Percentiles rank a stretch among this genome's conserved stretches.
Conservation (phyloP, 2,888 invertebrate genomes). For the Thumatha senex region DNA sequence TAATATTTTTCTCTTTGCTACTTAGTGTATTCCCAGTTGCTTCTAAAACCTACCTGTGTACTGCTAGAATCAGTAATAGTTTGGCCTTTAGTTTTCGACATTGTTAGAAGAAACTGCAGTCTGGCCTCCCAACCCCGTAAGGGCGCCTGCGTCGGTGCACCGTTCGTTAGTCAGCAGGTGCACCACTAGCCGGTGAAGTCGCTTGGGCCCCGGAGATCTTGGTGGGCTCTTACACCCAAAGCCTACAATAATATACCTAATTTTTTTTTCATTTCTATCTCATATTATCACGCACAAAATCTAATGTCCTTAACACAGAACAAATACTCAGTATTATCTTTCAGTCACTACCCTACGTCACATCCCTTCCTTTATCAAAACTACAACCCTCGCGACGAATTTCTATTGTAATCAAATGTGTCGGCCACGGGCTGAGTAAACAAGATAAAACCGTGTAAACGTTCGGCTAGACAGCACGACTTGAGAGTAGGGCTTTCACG, state of each 20-base stretch:
- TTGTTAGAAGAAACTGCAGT: too few species aligned
- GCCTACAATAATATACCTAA: neutral
- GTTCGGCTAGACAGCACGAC: slow-evolving; percentile 63
- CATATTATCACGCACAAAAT: neutral
- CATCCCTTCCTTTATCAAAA: slow-evolving; percentile 29
- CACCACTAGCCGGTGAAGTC: too few species aligned
- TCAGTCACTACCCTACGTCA: slow-evolving; percentile 10
- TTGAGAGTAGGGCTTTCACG: neutral
- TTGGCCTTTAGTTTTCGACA: too few species aligned
- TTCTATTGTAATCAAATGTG: slow-evolving; percentile 75
- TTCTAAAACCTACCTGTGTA: too few species aligned
- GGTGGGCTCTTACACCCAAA: neutral
- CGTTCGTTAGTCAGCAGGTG: too few species aligned
- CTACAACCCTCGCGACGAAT: slow-evolving; percentile 43
- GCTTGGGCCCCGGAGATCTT: too few species aligned
- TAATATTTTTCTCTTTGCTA: too few species aligned
- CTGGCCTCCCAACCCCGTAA: too few species aligned
- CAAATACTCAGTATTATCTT: neutral
- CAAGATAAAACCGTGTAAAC: slow-evolving; percentile 71
- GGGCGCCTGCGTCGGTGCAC: too few species aligned
- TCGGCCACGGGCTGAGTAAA: slow-evolving; percentile 64
- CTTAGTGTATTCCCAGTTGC: too few species aligned
- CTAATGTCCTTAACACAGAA: slow-evolving; percentile 12
- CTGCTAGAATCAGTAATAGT: too few species aligned
- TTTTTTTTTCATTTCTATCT: neutral